Conservation (phyloP, 2,888 invertebrate species). For the Eucriotettix oculatus region DNA sequence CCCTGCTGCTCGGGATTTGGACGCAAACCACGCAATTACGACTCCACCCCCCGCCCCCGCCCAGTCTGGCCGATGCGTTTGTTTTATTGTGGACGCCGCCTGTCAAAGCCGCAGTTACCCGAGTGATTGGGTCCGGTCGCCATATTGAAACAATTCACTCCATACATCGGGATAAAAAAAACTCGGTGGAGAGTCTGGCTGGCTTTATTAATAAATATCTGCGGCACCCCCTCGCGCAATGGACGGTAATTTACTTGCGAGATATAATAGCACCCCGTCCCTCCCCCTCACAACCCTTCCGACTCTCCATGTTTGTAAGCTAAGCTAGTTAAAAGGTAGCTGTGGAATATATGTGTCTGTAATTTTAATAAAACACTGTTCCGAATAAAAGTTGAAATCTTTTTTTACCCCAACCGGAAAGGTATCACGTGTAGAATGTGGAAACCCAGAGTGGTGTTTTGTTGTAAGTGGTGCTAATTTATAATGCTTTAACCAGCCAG, state of each 20-base stretch:
- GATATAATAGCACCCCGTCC: too few species aligned
- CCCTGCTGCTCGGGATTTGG: too few species aligned
- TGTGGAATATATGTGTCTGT: neutral
- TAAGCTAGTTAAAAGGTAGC: neutral
- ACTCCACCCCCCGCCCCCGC: neutral
- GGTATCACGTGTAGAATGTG: too few species aligned
- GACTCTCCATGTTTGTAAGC: neutral
- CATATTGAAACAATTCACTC: slow-evolving; percentile 11
- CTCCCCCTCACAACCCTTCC: too few species aligned
- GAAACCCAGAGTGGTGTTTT: too few species aligned
- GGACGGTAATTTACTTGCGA: too few species aligned
- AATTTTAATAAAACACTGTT: neutral
- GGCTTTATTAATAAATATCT: slow-evolving; percentile 1
- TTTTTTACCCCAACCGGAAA: neutral
- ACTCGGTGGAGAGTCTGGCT: neutral
- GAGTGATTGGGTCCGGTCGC: neutral
- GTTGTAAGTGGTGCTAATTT: too few species aligned
- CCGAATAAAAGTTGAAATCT: neutral
- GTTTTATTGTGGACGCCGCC: neutral
- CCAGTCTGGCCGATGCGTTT: neutral
- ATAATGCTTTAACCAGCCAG: too few species aligned
- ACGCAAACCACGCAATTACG: neutral
- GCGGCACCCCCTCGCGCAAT: neutral
- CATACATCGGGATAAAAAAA: slow-evolving; percentile 1
- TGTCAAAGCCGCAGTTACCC: neutral